phyloP scores from a whole-genome alignment of 2,888 invertebrate species.

The Griposia aprilina region DNA sequence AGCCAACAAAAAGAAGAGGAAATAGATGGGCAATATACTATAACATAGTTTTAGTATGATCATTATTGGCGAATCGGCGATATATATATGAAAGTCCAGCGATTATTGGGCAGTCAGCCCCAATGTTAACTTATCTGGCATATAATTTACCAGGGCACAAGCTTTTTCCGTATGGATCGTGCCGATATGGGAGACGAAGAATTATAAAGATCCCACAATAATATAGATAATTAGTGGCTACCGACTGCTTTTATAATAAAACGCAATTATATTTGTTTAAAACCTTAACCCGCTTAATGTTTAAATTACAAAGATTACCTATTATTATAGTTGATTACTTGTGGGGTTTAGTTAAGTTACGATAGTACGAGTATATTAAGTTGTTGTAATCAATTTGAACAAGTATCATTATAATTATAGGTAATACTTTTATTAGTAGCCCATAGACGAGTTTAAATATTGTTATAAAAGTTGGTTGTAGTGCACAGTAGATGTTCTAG shows the following conservation, averaged over 20 bases:
- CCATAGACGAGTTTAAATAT: not conserved
- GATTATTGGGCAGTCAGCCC: not conserved
- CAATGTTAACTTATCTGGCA: not conserved
- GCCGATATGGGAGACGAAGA: not conserved
- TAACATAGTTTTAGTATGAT: not conserved
- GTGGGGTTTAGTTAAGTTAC: constrained; percentile 28
- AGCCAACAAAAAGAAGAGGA: not conserved
- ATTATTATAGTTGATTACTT: constrained; percentile 36
- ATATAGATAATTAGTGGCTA: constrained; percentile 11
- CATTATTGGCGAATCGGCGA: not conserved
- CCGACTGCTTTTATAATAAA: constrained; percentile 15
- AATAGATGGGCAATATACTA: no score
- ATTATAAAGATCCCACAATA: constrained; percentile 1
- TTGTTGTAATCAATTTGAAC: constrained; percentile 17
- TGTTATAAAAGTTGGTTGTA: not conserved
- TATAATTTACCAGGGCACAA: not conserved
- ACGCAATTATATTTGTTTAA: constrained; percentile 31
- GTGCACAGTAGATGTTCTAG: no score
- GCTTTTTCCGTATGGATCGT: not conserved
- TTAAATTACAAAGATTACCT: constrained; percentile 32
- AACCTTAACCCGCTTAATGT: constrained; percentile 21
- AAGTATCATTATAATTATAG: constrained; percentile 10
- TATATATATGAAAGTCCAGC: not conserved
- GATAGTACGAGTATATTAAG: constrained; percentile 4
- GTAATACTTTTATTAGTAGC: not conserved